Conservation (phyloP, 2,113 vertebrate genomes). For the Scopus umbretta region DNA sequence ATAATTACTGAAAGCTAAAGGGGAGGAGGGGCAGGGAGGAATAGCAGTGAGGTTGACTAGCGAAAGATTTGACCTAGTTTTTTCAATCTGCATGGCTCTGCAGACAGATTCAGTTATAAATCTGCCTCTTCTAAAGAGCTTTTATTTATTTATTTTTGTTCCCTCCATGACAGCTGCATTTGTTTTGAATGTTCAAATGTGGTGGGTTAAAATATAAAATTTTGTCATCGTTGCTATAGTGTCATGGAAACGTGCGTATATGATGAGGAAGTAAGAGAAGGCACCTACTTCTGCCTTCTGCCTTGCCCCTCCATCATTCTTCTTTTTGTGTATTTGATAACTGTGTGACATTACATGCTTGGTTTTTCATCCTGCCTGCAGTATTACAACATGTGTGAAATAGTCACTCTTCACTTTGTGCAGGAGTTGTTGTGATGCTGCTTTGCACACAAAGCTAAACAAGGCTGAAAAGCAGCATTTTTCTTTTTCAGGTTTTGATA, state of each 20-base stretch:
- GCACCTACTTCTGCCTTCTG: background rate
- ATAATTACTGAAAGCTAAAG: background rate
- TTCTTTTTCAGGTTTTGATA: background rate
- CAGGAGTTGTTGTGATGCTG: background rate
- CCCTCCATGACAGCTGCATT: background rate
- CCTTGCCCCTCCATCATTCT: background rate
- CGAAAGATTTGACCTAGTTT: slow-evolving; percentile 48
- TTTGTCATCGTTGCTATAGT: background rate
- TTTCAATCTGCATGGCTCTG: slow-evolving; percentile 9
- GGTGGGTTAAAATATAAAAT: background rate
- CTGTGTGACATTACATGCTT: background rate
- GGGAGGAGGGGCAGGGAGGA: background rate
- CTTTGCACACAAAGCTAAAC: background rate
- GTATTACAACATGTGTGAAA: background rate
- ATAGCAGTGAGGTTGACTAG: background rate
- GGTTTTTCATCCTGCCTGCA: background rate
- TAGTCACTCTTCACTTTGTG: background rate
- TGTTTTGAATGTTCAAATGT: background rate
- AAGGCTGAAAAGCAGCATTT: background rate
- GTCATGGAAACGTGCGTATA: background rate
- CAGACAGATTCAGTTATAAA: slow-evolving; percentile 14
- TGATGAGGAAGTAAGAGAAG: background rate
- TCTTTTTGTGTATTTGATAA: background rate
- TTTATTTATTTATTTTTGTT: background rate
- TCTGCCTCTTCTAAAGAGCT: background rate